Evolutionary conservation across 1,140 invertebrate species (phyloP).

Genomic region (Bombus cullumanus): DNA sequence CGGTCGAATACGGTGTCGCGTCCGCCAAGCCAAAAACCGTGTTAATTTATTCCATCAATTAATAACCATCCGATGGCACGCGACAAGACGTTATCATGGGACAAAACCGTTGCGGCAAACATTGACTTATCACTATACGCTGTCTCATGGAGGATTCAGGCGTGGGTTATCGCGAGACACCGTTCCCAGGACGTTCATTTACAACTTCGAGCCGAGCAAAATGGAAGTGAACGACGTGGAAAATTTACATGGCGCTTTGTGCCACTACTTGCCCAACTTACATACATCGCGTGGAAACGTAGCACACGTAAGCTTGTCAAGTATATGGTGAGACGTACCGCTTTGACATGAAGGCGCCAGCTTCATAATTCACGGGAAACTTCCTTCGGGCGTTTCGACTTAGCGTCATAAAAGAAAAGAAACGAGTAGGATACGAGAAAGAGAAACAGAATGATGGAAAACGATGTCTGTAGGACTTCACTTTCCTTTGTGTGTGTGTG

Average conservation of each 20-base stretch:
- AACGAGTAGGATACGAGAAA: background rate
- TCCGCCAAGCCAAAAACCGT: background rate
- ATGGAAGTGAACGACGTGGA: conserved; percentile 66
- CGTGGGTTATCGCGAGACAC: conserved; percentile 51
- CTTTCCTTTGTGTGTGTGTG: background rate
- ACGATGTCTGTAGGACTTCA: background rate
- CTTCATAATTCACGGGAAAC: conserved; percentile 64
- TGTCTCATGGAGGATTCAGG: conserved; percentile 58
- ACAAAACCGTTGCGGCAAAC: conserved; percentile 27
- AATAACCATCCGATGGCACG: conserved; percentile 27
- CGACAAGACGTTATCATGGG: conserved; percentile 3
- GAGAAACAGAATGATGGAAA: background rate
- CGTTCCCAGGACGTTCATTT: conserved; percentile 66
- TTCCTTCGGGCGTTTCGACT: conserved; percentile 52
- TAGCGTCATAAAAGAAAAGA: conserved; percentile 46
- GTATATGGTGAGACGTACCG: conserved; percentile 13
- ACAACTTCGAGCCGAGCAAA: conserved; percentile 58
- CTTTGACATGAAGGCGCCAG: conserved; percentile 60
- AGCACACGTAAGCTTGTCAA: conserved; percentile 46
- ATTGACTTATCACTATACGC: conserved; percentile 61
- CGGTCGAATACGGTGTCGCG: background rate
- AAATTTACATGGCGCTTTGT: conserved; percentile 69
- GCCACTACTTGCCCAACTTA: conserved; percentile 53
- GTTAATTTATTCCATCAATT: conserved; percentile 55
- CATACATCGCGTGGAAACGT: background rate